Evolutionary conservation across 2,888 invertebrate species (phyloP).

Genomic region (Lasioglossum figueresi): DNA sequence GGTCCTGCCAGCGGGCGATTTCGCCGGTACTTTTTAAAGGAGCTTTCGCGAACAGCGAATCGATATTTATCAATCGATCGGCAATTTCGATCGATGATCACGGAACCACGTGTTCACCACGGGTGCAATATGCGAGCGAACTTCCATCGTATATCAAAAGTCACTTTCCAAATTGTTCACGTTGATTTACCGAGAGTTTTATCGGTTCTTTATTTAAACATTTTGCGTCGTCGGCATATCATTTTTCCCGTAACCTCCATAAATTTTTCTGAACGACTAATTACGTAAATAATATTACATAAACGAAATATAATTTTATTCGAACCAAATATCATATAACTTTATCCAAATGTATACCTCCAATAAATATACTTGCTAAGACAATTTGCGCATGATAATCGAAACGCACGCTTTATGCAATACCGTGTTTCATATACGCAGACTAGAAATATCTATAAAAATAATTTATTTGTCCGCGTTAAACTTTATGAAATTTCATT

Average conservation of each 20-base stretch:
- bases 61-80: slow-evolving; percentile 63
- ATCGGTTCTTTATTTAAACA: slow-evolving; percentile 5
- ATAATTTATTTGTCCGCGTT: not conserved
- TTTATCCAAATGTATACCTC: not conserved
- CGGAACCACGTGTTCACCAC: slow-evolving; percentile 28
- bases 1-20: slow-evolving; percentile 58
- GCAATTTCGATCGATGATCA: slow-evolving; percentile 48
- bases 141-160: slow-evolving; percentile 23
- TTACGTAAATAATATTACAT: not conserved
- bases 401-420: not conserved
- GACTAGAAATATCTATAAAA: not conserved
- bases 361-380: not conserved
- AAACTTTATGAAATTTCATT: not conserved
- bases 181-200: not conserved
- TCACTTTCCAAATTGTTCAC: slow-evolving; percentile 49
- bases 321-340: not conserved
- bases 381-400: not conserved
- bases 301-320: not conserved
- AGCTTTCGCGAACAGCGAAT: slow-evolving; percentile 59
- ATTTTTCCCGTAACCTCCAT: not conserved
- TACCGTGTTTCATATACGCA: not conserved
- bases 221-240: not conserved
- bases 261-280: not conserved
- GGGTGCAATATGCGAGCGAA: slow-evolving; percentile 27
- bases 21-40: slow-evolving; percentile 57